phyloP scores from a whole-genome alignment of 2,113 vertebrate genomes.

The Microcebus ravelobensis region DNA sequence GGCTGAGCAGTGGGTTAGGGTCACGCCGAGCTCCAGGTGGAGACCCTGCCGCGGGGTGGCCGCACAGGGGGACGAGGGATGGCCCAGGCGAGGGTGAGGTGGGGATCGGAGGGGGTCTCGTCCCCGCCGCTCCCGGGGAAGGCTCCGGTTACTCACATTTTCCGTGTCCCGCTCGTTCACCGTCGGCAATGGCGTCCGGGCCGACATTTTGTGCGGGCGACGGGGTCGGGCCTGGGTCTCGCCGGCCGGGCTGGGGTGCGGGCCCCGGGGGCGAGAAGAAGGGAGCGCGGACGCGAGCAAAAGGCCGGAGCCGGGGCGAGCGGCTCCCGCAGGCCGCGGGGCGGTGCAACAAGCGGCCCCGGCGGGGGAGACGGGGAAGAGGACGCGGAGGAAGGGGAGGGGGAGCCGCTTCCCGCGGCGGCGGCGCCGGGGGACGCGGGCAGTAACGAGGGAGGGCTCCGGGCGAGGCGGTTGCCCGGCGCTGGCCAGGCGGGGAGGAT shows the following conservation, averaged over 20 bases:
- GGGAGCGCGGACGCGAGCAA: slow-evolving; percentile 14
- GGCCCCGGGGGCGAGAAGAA: slow-evolving; percentile 12
- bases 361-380: not conserved
- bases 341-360: slow-evolving; percentile 43
- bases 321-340: slow-evolving; percentile 65
- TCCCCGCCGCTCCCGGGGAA: not conserved
- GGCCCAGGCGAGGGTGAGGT: not conserved
- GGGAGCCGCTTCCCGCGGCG: slow-evolving; percentile 75
- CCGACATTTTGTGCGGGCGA: slow-evolving; percentile 91
- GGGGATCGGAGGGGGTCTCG: not conserved
- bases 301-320: slow-evolving; percentile 67
- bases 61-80: not conserved
- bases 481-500: not conserved
- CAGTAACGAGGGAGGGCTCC: slow-evolving; percentile 17
- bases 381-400: not conserved
- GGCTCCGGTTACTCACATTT: slow-evolving; percentile 87
- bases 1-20: not conserved
- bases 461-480: slow-evolving; percentile 11
- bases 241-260: slow-evolving; percentile 41
- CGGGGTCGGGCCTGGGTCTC: slow-evolving; percentile 66
- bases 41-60: not conserved
- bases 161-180: slow-evolving; percentile 96
- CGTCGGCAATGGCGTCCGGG: slow-evolving; percentile 96
- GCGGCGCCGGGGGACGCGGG: slow-evolving; percentile 44
- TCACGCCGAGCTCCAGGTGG: not conserved